Evolutionary conservation across 2,888 invertebrate species (phyloP), one percentile per base, ranked within the genome.

Genomic region (Limnephilus auricula): DNA sequence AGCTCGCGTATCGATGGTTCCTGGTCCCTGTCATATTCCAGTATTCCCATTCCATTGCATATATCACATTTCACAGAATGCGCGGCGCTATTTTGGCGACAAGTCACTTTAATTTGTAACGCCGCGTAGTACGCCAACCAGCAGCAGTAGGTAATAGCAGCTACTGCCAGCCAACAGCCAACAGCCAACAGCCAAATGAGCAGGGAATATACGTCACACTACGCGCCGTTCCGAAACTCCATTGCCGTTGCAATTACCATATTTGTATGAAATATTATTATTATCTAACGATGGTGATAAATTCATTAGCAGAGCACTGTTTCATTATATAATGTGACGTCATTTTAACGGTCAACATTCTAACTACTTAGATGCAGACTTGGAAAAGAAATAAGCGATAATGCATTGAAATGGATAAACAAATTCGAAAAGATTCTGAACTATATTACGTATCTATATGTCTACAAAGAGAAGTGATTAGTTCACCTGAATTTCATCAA

Each of bases 21-120:
- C 9, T 65, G 25, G 2, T 65, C 65, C 25, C 65, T 4, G 65
- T 25, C 65, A 65, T 65, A 65, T 65, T 65, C 65, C 65, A n/a
- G 65, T 9, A 25, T 65, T 32, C 25, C 79, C 40, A 79, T 89
- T 80, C 84, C 90, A n/a, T 50, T 90, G 90, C 90, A 90, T 90
- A 90, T 90, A 90, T 85, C 90, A 79, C 80, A 85, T 84, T 90
- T 83, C 83, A 18, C n/a, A 37, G 82, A 83, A 65, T 65, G 31
- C 85, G 79, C 79, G 83, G 89, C 40, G 90, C 89, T 34, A 84
- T 91, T 82, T 80, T 82, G 82, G 85, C 89, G 91, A 89, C 91
- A 89, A 87, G 91, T 91, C 91, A 91, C 89, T 91, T 91, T 91
- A 91, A 91, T 91, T 91, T 91, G 91, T 89, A 85, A 89, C 84